Conservation (phyloP, 1,140 invertebrate species). For the Drosophila triauraria region DNA sequence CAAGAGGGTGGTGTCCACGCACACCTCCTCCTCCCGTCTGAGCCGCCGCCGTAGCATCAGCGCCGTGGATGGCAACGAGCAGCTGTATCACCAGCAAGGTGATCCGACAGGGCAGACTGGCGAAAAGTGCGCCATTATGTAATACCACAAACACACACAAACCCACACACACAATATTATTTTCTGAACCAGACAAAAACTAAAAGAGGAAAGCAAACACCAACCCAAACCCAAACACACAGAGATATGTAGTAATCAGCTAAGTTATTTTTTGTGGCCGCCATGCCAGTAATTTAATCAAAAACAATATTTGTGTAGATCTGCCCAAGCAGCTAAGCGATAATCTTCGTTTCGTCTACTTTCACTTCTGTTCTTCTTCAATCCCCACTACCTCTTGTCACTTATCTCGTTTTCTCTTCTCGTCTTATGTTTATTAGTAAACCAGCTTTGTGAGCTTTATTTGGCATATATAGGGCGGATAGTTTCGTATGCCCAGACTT, state of each 20-base stretch:
- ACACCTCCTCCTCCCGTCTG: slow-evolving; percentile 89
- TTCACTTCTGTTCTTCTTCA: not conserved
- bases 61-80: slow-evolving; percentile 87
- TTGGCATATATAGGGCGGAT: slow-evolving; percentile 61
- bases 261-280: slow-evolving; percentile 58
- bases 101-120: slow-evolving; percentile 86
- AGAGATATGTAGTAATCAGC: slow-evolving; percentile 39
- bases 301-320: slow-evolving; percentile 37
- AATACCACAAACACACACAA: slow-evolving; percentile 57
- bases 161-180: slow-evolving; percentile 5
- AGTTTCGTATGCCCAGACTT: not conserved
- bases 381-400: not conserved
- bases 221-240: slow-evolving; percentile 29
- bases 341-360: slow-evolving; percentile 33
- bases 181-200: slow-evolving; percentile 23
- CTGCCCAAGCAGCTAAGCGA: slow-evolving; percentile 17
- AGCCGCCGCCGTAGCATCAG: slow-evolving; percentile 80
- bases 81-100: slow-evolving; percentile 89
- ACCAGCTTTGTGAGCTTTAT: slow-evolving; percentile 62
- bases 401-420: slow-evolving; percentile 3
- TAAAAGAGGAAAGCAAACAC: slow-evolving; percentile 12
- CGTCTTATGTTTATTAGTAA: slow-evolving; percentile 23
- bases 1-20: slow-evolving; percentile 88
- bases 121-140: slow-evolving; percentile 88
- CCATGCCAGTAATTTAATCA: slow-evolving; percentile 31